Evolutionary conservation across 2,888 invertebrate genomes (phyloP).

Genomic region (Gymnoscelis rufifasciata): DNA sequence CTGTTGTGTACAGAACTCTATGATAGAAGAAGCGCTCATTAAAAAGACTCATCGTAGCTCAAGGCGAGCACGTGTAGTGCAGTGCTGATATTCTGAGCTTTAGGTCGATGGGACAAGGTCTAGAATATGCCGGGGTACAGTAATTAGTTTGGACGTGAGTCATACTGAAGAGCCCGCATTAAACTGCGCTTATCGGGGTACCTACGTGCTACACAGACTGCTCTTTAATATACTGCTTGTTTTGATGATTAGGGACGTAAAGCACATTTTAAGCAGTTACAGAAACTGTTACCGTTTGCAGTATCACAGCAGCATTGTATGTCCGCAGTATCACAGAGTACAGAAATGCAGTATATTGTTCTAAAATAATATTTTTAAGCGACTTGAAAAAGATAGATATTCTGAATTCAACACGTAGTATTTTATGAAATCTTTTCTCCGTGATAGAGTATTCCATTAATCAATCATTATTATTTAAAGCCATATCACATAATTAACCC

Average conservation of each 20-base stretch:
- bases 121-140: slow-evolving; percentile 28
- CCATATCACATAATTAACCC: too few species aligned
- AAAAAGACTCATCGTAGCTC: slow-evolving; percentile 46
- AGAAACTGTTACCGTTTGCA: too few species aligned
- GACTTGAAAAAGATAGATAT: too few species aligned
- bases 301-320: too few species aligned
- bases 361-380: too few species aligned
- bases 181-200: slow-evolving; percentile 39
- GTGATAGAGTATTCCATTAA: too few species aligned
- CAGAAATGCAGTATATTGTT: too few species aligned
- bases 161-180: slow-evolving; percentile 44
- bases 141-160: slow-evolving; percentile 53
- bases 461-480: too few species aligned
- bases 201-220: slow-evolving; percentile 26
- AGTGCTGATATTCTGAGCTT: slow-evolving; percentile 12
- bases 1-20: slow-evolving; percentile 7
- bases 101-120: slow-evolving; percentile 20
- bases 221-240: slow-evolving; percentile 23
- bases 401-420: too few species aligned
- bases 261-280: too few species aligned
- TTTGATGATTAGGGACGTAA: slow-evolving; percentile 9
- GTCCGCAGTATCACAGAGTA: too few species aligned
- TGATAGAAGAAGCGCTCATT: slow-evolving; percentile 42
- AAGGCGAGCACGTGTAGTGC: slow-evolving; percentile 50
- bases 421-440: too few species aligned